Evolutionary conservation across 1,140 invertebrate species (phyloP).

Genomic region (Sitobion miscanthi): DNA sequence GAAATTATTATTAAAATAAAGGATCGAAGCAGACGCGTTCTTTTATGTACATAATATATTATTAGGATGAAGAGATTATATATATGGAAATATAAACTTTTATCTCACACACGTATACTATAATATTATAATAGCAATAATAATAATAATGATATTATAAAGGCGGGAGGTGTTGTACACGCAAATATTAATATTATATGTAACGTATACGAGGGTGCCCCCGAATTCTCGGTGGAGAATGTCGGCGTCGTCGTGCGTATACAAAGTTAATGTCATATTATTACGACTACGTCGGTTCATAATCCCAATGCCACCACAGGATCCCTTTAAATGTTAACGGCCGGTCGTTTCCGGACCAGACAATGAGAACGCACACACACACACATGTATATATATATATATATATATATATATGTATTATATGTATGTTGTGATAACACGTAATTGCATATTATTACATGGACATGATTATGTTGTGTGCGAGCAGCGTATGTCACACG

Average conservation of each 20-base stretch:
- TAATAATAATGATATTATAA: not conserved
- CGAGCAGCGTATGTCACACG: not conserved
- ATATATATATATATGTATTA: too few relatives aligned
- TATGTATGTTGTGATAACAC: not conserved
- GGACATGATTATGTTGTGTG: not conserved
- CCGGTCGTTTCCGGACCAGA: not conserved
- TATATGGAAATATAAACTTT: not conserved
- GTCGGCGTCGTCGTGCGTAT: not conserved
- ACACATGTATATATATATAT: not conserved
- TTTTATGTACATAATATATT: not conserved
- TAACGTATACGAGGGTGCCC: not conserved
- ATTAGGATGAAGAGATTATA: too few relatives aligned
- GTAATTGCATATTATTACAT: not conserved
- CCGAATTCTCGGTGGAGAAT: conserved; percentile 3
- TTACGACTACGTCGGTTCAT: conserved; percentile 25
- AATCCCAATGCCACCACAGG: not conserved
- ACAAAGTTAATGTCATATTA: conserved; percentile 27
- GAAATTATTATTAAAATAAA: not conserved
- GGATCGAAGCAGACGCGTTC: not conserved
- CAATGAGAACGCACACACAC: not conserved
- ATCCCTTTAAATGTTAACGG: conserved; percentile 34
- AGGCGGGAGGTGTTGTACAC: not conserved
- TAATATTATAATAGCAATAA: not conserved
- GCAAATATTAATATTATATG: not conserved
- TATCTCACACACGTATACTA: not conserved